A percentile compares a stretch with the other conserved stretches of the same genome.
Conservation (phyloP, 2,797 vertebrate species). For the Onychomys torridus region DNA sequence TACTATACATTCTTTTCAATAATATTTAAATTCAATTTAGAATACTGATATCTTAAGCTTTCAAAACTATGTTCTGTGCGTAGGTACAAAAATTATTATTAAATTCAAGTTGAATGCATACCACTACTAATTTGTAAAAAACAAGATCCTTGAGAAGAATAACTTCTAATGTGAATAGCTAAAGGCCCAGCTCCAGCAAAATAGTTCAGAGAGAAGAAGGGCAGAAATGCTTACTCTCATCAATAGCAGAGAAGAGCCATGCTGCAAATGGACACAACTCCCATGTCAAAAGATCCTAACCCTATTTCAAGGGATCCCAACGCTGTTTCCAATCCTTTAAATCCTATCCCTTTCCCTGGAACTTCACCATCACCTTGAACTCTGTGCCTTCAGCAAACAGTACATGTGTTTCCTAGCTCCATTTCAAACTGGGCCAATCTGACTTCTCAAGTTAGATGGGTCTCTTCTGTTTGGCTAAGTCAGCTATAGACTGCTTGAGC, state of each 20-base stretch:
- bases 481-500: not conserved
- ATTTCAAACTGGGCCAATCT: not conserved
- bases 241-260: not conserved
- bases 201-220: not conserved
- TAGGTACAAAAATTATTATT: not conserved
- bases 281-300: not conserved
- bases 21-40: not conserved
- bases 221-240: slow-evolving; percentile 4
- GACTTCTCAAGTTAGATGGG: slow-evolving; percentile 25
- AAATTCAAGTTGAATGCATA: not conserved
- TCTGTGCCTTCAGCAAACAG: slow-evolving; percentile 5
- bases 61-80: not conserved
- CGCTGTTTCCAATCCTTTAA: not conserved
- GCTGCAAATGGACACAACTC: not conserved
- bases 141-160: not conserved
- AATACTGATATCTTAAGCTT: slow-evolving; percentile 25
- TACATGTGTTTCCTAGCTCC: not conserved
- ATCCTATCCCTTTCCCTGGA: not conserved
- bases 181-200: not conserved
- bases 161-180: not conserved
- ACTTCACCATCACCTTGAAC: not conserved
- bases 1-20: not conserved
- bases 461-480: not conserved
- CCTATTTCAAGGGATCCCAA: not conserved
- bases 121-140: slow-evolving; percentile 15